Evolutionary conservation across 2,888 invertebrate species (phyloP).

Genomic region (Drosophila prolongata): DNA sequence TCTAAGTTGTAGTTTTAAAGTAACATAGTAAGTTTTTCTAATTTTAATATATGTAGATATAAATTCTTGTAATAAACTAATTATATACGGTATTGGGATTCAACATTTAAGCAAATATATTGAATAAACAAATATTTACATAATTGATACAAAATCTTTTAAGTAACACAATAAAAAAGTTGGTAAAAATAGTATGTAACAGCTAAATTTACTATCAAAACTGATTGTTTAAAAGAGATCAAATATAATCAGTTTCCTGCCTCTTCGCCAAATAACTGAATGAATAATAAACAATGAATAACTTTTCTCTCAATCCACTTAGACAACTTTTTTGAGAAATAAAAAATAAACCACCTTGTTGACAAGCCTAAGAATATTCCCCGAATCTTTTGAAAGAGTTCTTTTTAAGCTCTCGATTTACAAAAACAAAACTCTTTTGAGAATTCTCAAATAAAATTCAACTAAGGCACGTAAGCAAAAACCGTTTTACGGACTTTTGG

Average conservation of each 20-base stretch:
- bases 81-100: no score
- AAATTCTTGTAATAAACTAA: no score
- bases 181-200: no score
- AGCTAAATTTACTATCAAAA: no score
- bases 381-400: conserved; percentile 20
- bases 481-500: conserved; percentile 16
- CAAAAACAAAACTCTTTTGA: conserved; percentile 19
- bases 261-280: neutral
- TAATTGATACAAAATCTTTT: no score
- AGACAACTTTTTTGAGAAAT: neutral
- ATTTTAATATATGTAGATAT: no score
- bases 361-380: conserved; percentile 33
- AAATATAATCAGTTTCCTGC: neutral
- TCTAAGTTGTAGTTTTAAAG: no score
- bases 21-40: no score
- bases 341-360: conserved; percentile 33
- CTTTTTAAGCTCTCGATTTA: conserved; percentile 23
- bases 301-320: conserved; percentile 14
- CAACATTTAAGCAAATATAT: no score
- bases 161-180: no score
- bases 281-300: neutral
- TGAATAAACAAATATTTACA: no score
- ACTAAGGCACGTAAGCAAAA: conserved; percentile 8
- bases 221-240: no score
- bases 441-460: conserved; percentile 15